phyloP scores from a whole-genome alignment of 1,140 invertebrate species.

The Brachionus calyciflorus region DNA sequence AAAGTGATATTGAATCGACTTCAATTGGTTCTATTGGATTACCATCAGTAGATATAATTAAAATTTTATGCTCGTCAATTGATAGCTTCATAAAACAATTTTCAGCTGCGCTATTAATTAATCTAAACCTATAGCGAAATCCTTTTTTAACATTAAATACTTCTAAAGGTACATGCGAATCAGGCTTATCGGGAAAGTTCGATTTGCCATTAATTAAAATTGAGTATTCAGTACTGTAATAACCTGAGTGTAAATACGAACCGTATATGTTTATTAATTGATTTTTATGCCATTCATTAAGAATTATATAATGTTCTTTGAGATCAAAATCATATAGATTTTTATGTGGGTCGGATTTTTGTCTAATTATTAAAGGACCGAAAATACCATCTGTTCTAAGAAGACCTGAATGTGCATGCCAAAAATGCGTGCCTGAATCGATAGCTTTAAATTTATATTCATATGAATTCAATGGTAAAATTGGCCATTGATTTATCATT shows the following conservation, averaged over 20 bases:
- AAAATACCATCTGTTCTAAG: conserved; percentile 49
- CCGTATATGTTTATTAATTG: conserved; percentile 41
- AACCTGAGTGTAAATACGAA: conserved; percentile 49
- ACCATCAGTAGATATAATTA: conserved; percentile 75
- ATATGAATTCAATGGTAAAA: conserved; percentile 76
- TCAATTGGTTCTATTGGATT: conserved; percentile 72
- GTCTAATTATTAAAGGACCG: not conserved
- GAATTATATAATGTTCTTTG: conserved; percentile 50
- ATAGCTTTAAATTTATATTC: conserved; percentile 69
- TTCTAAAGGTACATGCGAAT: conserved; percentile 50
- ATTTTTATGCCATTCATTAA: conserved; percentile 49
- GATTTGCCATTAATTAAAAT: conserved; percentile 55
- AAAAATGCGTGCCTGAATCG: conserved; percentile 52
- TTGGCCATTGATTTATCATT: conserved; percentile 83
- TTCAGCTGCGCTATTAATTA: conserved; percentile 51
- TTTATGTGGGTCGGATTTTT: not conserved
- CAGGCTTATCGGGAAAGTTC: not conserved
- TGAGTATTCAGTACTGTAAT: conserved; percentile 50
- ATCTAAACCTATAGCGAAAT: conserved; percentile 51
- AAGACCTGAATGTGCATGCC: conserved; percentile 54
- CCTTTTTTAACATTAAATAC: conserved; percentile 50
- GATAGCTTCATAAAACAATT: conserved; percentile 68
- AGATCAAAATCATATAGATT: conserved; percentile 13
- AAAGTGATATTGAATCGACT: conserved; percentile 67
- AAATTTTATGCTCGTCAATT: conserved; percentile 76